These are phyloP conservation scores for Plagodis dolabraria DNA, from an alignment of 2,888 invertebrate genomes.

Conservation along the genomic window DNA sequence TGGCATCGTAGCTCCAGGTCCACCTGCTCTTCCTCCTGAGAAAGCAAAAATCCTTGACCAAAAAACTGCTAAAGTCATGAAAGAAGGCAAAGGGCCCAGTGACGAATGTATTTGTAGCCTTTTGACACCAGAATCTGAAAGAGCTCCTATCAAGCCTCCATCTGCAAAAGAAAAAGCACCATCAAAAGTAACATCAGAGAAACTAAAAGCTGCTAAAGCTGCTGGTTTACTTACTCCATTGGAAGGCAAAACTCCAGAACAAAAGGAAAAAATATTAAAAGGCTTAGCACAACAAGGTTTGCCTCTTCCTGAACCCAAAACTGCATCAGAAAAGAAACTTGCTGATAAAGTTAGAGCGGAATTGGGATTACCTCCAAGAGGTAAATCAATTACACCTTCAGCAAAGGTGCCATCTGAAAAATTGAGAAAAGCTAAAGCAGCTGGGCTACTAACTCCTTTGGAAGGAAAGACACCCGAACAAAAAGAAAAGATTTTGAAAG, in stretches of 20 bases:
- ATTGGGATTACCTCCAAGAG: too few relatives aligned
- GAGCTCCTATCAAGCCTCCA: conserved; percentile 15
- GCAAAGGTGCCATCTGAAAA: not conserved
- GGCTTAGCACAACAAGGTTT: conserved; percentile 36
- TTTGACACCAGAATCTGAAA: conserved; percentile 10
- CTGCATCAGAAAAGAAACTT: conserved; percentile 43
- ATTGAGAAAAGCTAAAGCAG: conserved; percentile 38
- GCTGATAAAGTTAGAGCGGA: conserved; percentile 16
- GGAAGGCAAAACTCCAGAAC: conserved; percentile 38
- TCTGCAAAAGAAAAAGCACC: conserved; percentile 24
- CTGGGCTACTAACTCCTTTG: conserved; percentile 41
- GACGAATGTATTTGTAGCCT: conserved; percentile 52
- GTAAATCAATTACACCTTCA: not conserved
- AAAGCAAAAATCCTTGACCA: conserved; percentile 26
- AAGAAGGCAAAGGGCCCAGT: conserved; percentile 49
- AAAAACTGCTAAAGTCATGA: conserved; percentile 45
- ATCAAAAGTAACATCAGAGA: conserved; percentile 10
- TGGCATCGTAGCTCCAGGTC: not conserved
- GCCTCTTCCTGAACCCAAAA: conserved; percentile 44
- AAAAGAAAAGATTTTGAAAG: conserved; percentile 48
- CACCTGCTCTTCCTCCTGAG: conserved; percentile 21
- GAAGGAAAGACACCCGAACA: conserved; percentile 43
- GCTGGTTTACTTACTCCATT: conserved; percentile 41
- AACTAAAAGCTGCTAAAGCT: conserved; percentile 20
- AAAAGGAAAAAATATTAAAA: conserved; percentile 43